Percentiles rank a stretch among this genome's conserved stretches.
phyloP scores from a whole-genome alignment of 2,113 vertebrate genomes.

The Labrus mixtus region DNA sequence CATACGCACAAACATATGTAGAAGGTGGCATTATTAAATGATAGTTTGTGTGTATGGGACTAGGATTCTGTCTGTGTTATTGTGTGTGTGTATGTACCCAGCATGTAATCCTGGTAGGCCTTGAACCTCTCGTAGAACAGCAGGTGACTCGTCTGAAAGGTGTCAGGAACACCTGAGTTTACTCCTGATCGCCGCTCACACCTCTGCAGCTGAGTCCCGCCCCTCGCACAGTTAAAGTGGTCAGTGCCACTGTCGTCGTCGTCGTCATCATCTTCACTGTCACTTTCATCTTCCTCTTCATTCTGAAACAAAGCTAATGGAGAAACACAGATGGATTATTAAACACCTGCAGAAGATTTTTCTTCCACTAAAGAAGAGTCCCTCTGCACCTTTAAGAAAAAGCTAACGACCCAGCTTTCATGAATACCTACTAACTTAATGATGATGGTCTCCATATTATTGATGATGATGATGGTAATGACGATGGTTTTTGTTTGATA shows the following conservation, averaged over 20 bases:
- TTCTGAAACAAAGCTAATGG: slow-evolving; percentile 76
- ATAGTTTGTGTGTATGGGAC: not conserved
- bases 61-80: not conserved
- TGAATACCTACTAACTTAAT: too few species aligned
- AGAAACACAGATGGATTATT: not conserved
- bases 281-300: slow-evolving; percentile 46
- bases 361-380: too few species aligned
- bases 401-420: too few species aligned
- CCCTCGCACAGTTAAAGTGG: slow-evolving; percentile 72
- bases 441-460: too few species aligned
- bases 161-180: slow-evolving; percentile 84
- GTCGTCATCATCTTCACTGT: slow-evolving; percentile 47
- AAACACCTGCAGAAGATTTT: too few species aligned
- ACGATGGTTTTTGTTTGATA: too few species aligned
- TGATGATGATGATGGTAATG: too few species aligned
- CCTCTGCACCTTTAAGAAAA: too few species aligned
- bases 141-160: slow-evolving; percentile 90
- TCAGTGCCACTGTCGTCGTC: slow-evolving; percentile 84
- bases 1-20: too few species aligned
- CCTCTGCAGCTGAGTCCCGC: slow-evolving; percentile 80
- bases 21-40: too few species aligned
- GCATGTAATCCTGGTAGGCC: slow-evolving; percentile 94
- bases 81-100: slow-evolving; percentile 81
- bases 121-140: slow-evolving; percentile 94
- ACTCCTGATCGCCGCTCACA: slow-evolving; percentile 63